A percentile compares a stretch with the other conserved stretches of the same genome.
Conservation (phyloP, 2,888 invertebrate species). For the Xestia c-nigrum region DNA sequence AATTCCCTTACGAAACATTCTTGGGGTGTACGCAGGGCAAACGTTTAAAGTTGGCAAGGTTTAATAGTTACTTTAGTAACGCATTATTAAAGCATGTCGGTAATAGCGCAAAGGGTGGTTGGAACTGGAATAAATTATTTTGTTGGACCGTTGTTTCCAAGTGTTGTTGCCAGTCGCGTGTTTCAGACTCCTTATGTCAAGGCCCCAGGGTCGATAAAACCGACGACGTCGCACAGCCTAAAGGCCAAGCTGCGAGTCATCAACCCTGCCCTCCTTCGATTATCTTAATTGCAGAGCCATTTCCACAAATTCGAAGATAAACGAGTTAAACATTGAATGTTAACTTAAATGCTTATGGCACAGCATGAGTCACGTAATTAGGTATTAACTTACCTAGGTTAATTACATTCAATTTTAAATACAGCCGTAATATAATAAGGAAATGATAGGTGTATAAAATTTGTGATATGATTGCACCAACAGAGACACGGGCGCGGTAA, state of each 20-base stretch:
- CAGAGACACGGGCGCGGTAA: constrained; percentile 21
- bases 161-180: constrained; percentile 75
- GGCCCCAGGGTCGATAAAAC: constrained; percentile 76
- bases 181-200: constrained; percentile 70
- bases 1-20: constrained; percentile 32
- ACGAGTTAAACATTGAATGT: constrained; percentile 48
- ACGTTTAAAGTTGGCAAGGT: constrained; percentile 48
- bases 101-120: constrained; percentile 44
- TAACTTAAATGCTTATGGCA: constrained; percentile 43
- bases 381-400: constrained; percentile 17
- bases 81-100: constrained; percentile 28
- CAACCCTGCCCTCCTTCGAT: constrained; percentile 81
- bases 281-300: constrained; percentile 75
- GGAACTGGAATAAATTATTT: constrained; percentile 61
- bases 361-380: constrained; percentile 46
- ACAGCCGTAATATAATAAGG: constrained; percentile 26
- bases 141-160: constrained; percentile 53
- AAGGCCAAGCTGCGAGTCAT: constrained; percentile 70
- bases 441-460: constrained; percentile 32
- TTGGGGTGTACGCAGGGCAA: neutral
- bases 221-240: constrained; percentile 69
- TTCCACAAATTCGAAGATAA: constrained; percentile 66
- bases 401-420: constrained; percentile 6
- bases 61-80: constrained; percentile 59
- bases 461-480: constrained; percentile 14